Base-by-base conservation (phyloP, 2,888 invertebrate species). In the Drosophila kanekoi region DNA sequence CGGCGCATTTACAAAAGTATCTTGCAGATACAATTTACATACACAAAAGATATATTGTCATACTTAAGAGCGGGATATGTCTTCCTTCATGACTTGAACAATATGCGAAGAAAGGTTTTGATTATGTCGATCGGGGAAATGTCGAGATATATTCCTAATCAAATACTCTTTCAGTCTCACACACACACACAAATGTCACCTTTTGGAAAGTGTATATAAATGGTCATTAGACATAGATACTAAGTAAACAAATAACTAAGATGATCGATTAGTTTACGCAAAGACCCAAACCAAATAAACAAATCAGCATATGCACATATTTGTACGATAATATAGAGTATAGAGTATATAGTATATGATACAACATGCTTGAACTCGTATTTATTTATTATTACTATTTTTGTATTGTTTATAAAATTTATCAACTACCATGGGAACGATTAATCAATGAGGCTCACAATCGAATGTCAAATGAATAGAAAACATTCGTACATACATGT, bases 1-100 rank as follows among this genome's bases (percentile, higher is more conserved):
- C 68, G 47, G 37, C 67, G 33, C 69, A 47, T 53, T 59, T 33
- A 53, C 60, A 78, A 79, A 69, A 69, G 81, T 78, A 81, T 81
- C 81, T 68, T 16, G 0, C 18, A 68, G 62, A 56, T 59, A 54
- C 68, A 45, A 16, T 47, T 61, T 28, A 62, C 20, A 57, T 40
- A 38, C 10, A 47, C 40, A 45, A 40, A 20, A 35, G 33, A 45
- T 32, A 65, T 35, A 45, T 35, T 13, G 38, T 43, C 35, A 37
- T 28, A 61, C 61, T 61, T 35, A 33, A 62, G 48, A 41, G 28
- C 45, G 54, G 54, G 23, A 32, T 40, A 28, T 13, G 18, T 18
- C 41, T 14, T 33, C n/a, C 16, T 28, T 4, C 28, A 11, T 28
- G 38, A 16, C 10, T 11, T 37, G 0, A 11, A 20, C 35, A 49